These are phyloP conservation scores for Wasmannia auropunctata DNA, from an alignment of 1,140 invertebrate genomes.

Conservation along the genomic window DNA sequence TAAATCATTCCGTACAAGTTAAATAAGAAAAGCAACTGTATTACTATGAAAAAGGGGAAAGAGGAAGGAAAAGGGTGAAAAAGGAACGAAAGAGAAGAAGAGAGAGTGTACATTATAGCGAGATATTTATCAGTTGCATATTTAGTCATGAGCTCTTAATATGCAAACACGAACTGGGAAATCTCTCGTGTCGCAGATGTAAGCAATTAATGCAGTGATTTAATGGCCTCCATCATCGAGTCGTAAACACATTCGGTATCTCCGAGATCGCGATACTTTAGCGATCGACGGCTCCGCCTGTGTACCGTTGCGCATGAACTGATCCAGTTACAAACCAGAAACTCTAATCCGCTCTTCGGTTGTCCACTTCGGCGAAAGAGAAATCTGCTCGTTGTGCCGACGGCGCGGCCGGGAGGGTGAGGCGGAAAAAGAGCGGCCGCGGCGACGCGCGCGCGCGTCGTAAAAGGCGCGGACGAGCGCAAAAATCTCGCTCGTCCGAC, in stretches of 20 bases:
- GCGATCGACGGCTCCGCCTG: constrained; percentile 8
- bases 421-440: constrained; percentile 46
- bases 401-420: background rate
- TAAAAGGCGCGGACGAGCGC: constrained; percentile 49
- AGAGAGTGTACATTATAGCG: background rate
- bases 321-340: constrained; percentile 81
- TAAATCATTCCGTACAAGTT: background rate
- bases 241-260: constrained; percentile 2
- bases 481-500: constrained; percentile 61
- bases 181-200: background rate
- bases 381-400: constrained; percentile 77
- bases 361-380: constrained; percentile 79
- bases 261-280: background rate
- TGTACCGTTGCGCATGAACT: constrained; percentile 76
- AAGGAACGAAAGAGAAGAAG: background rate
- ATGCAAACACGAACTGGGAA: background rate
- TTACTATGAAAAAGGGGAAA: background rate
- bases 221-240: background rate
- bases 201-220: constrained; percentile 13
- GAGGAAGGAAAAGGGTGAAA: no score
- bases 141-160: background rate
- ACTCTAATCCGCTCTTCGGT: constrained; percentile 69
- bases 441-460: constrained; percentile 17
- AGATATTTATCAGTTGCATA: background rate
- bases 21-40: background rate